These are phyloP conservation scores for Muraenolepis orangiensis DNA, from an alignment of 2,797 vertebrate species.

Conservation along the genomic window DNA sequence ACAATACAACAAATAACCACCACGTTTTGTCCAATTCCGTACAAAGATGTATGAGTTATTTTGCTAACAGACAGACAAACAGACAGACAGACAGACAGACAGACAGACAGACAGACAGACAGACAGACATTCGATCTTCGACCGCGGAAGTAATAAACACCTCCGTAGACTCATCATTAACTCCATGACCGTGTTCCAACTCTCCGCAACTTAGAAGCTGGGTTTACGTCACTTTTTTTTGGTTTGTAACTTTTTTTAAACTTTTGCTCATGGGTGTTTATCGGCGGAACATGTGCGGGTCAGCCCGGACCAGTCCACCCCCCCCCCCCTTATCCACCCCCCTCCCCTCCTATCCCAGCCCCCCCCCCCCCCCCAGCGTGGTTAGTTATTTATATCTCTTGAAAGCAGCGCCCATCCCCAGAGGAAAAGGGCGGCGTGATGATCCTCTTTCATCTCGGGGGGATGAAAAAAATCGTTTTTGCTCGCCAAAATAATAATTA, in stretches of 20 bases:
- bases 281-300: slow-evolving; percentile 70
- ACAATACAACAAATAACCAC: too few relatives aligned
- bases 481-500: slow-evolving; percentile 85
- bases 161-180: too few relatives aligned
- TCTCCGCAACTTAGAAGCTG: too few relatives aligned
- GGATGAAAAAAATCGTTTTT: slow-evolving; percentile 73
- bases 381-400: slow-evolving; percentile 80
- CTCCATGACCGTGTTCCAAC: too few relatives aligned
- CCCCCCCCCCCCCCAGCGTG: slow-evolving; percentile 72
- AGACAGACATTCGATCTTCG: too few relatives aligned
- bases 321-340: slow-evolving; percentile 70
- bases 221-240: too few relatives aligned
- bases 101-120: too few relatives aligned
- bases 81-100: too few relatives aligned
- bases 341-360: slow-evolving; percentile 74
- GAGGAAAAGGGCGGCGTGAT: slow-evolving; percentile 82
- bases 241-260: not conserved
- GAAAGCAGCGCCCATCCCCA: slow-evolving; percentile 75
- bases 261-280: slow-evolving; percentile 62
- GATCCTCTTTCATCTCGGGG: slow-evolving; percentile 74
- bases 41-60: too few relatives aligned
- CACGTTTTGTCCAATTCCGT: too few relatives aligned
- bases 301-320: slow-evolving; percentile 75
- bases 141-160: too few relatives aligned
- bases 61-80: too few relatives aligned